A percentile compares a stretch with the other conserved stretches of the same genome.
Evolutionary conservation across 1,140 invertebrate species (phyloP).

Genomic region (Lordiphosa clarofinis): DNA sequence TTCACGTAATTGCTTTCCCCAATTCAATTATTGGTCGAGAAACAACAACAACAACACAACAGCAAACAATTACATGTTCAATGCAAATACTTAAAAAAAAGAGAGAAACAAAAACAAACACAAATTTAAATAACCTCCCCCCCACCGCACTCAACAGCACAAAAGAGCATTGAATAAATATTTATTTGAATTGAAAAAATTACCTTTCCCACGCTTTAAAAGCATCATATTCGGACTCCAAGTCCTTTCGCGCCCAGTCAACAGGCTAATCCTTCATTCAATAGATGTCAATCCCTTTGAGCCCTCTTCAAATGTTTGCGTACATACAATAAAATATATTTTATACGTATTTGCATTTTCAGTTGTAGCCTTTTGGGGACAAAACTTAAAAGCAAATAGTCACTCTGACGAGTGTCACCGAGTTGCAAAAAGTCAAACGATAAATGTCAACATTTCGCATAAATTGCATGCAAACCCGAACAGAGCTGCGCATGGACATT

Average conservation of each 20-base stretch:
- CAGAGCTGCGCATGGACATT: no score
- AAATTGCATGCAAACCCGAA: constrained; percentile 53
- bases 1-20: constrained; percentile 67
- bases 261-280: constrained; percentile 30
- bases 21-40: constrained; percentile 59
- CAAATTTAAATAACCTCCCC: constrained; percentile 21
- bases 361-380: constrained; percentile 24
- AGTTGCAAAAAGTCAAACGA: constrained; percentile 41
- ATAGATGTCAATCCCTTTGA: constrained; percentile 52
- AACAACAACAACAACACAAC: constrained; percentile 25
- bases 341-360: constrained; percentile 53
- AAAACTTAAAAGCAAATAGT: constrained; percentile 36
- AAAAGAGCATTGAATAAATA: constrained; percentile 47
- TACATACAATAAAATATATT: constrained; percentile 7
- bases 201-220: background rate
- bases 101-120: constrained; percentile 10
- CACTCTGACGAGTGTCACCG: constrained; percentile 3
- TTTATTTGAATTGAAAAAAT: constrained; percentile 24
- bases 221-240: background rate
- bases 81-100: constrained; percentile 31
- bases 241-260: constrained; percentile 21
- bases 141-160: constrained; percentile 19
- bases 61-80: constrained; percentile 55
- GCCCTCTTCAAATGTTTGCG: constrained; percentile 60
- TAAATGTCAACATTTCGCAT: constrained; percentile 74